Base-by-base conservation (phyloP, 2,797 vertebrate genomes). In the Bradypodion ventrale region DNA sequence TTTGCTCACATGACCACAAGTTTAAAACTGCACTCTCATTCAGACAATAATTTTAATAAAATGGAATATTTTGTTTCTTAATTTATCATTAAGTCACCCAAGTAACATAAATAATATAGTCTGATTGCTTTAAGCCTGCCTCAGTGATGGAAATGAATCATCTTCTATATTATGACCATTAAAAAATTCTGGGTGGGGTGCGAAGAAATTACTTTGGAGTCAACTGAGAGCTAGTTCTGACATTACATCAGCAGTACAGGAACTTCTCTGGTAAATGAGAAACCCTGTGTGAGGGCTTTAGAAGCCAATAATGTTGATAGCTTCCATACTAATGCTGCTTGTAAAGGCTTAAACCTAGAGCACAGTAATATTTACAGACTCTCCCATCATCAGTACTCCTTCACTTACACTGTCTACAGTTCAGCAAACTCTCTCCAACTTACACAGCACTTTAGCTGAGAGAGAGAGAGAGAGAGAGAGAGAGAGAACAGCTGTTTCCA, bases 51-150 rank as follows among this genome's bases (percentile, higher is more conserved):
- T 65, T 78, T 86, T 69, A 7, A 92, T 70, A 27, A 23, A 23
- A 87, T 40, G 85, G 29, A 19, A 86, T 42, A 52, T 52, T 90
- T 80, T 80, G 5, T 88, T 87, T 83, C 75, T 82, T 84, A 23
- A 44, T 29, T 49, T 4, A 85, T 32, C 65, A 68, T 70, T 87
- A 69, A 80, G 42, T 85, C 81, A 90, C 19, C 23, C 52, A 89
- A 88, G 90, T 85, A 88, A 91, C 59, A 80, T 10, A 75, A 90
- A 23, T 82, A 87, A 82, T 76, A 27, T 66, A 10, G 66, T 13
- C 65, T 35, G 40, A 74, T 77, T 65, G 21, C 87, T 92, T 89
- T 90, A 84, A 85, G 89, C 85, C 63, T 46, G 70, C 42, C 52
- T 88, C 79, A 65, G 59, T 83, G 83, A 88, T 82, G 83, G 87